Conservation (phyloP, 2,797 vertebrate genomes). For the Chaetophractus vellerosus region DNA sequence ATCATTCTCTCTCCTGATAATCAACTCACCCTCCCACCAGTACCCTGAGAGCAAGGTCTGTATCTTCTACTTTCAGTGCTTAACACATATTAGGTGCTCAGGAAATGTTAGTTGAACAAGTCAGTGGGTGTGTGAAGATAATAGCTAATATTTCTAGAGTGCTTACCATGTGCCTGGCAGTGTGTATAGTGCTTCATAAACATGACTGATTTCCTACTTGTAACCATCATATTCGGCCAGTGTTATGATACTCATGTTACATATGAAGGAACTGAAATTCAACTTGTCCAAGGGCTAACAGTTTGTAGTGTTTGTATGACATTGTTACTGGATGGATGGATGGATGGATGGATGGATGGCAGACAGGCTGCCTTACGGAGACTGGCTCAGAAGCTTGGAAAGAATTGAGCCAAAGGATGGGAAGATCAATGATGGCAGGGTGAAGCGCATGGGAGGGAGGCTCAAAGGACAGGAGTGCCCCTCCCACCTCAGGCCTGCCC, state of each 20-base stretch:
- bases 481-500: neutral
- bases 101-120: conserved; percentile 30
- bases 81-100: neutral
- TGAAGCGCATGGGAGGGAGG: neutral
- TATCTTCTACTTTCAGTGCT: neutral
- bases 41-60: neutral
- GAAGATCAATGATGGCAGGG: neutral
- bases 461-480: neutral
- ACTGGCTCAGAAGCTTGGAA: neutral
- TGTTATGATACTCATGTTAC: neutral
- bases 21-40: neutral
- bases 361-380: neutral
- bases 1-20: neutral
- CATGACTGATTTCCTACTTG: neutral
- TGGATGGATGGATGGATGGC: neutral
- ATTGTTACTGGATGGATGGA: neutral
- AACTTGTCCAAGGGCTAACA: neutral
- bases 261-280: neutral
- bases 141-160: neutral
- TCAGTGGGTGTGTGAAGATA: neutral
- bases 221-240: neutral
- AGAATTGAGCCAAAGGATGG: neutral
- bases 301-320: neutral
- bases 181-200: neutral
- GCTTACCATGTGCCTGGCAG: neutral